Percentiles rank a stretch among this genome's conserved stretches.
phyloP scores from a whole-genome alignment of 37 sponge, comb jelly and placozoan species.

The Cladorhizidae sp. region DNA sequence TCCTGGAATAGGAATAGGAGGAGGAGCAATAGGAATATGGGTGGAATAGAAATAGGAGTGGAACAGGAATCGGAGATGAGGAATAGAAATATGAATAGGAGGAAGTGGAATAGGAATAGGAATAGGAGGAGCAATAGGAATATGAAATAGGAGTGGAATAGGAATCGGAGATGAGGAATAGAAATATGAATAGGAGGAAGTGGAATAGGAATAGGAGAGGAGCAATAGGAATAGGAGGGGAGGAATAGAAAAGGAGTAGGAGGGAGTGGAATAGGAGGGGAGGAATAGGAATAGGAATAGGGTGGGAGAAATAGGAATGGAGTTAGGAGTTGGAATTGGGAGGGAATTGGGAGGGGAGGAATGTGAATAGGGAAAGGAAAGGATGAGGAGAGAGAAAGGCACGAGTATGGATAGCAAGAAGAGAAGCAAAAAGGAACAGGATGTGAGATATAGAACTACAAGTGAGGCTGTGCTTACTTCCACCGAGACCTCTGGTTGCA shows the following conservation, averaged over 20 bases:
- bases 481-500: constrained; percentile 3
- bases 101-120: background rate
- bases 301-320: background rate
- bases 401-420: no score
- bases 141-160: background rate
- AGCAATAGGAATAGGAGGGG: background rate
- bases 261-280: background rate
- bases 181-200: no score
- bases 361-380: background rate
- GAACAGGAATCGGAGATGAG: no score
- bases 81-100: no score
- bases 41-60: background rate
- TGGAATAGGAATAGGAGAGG: background rate
- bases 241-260: background rate
- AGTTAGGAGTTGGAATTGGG: no score
- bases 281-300: background rate
- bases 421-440: background rate
- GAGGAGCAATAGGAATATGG: background rate
- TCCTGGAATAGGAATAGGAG: background rate
- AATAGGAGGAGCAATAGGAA: background rate
- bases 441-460: background rate
- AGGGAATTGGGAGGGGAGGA: background rate
- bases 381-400: no score
- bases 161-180: background rate
- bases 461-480: background rate